Evolutionary conservation across 2,797 vertebrate species (phyloP), one percentile per base, ranked within the genome.

Genomic region (Taeniopygia guttata): DNA sequence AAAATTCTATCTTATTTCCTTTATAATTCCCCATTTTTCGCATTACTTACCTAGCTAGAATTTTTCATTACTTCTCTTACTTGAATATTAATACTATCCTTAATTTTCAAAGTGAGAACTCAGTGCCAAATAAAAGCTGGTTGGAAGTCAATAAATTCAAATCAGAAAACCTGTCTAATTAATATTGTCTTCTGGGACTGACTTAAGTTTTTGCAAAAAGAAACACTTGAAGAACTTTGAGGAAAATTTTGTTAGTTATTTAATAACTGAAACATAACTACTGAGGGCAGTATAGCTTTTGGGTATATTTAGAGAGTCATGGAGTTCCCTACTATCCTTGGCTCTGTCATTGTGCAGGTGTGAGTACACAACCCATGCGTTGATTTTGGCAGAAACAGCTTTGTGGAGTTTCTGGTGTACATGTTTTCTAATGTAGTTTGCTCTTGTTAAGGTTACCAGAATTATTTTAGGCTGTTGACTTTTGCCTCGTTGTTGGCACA

Each of bases 351-450:
- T 87, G 63, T 79, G 63, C 38, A 89, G 87, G 83, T 96, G 87
- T 73, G 92, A 95, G 60, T 70, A 34, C 74, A 64, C 67, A 58
- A 63, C 22, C 21, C 27, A 7, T 26, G 25, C 92, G 75, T 87
- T 96, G 92, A 84, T 93, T 94, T 97, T 96, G 94, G 95, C 96
- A 84, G 73, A 11, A 62, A 27, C 3, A 29, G 3, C 18, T 84
- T 13, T 60, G 38, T 70, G 42, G 32, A 21, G 63, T 81, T 84
- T 89, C 54, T 2, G 5, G n/a, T 74, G 66, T 66, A 16, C 40
- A 4, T 0, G 1, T 91, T 93, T 93, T 63, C 36, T 95, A 23
- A 89, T 25, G 55, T 64, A 26, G 58, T 36, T 87, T 64, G n/a
- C 40, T 90, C 76, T 83, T 68, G n/a, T 90, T 86, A 84, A 54